These are phyloP conservation scores for Pteromalus puparum DNA, from an alignment of 1,140 invertebrate genomes.

Conservation along the genomic window DNA sequence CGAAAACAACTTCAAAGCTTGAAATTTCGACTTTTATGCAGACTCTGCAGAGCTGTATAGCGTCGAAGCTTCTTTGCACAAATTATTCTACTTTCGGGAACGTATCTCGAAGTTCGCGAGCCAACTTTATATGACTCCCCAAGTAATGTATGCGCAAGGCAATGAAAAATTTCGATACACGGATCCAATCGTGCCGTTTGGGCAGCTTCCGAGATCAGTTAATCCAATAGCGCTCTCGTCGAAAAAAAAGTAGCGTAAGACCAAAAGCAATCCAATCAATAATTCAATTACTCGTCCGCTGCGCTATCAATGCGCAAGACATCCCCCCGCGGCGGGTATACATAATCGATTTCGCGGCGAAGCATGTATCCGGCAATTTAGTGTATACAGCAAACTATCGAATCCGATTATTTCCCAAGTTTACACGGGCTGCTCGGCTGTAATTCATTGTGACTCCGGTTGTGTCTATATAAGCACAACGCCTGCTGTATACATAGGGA, in stretches of 20 bases:
- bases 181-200: not conserved
- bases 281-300: not conserved
- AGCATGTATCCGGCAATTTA: not conserved
- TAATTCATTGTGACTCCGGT: not conserved
- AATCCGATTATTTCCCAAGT: slow-evolving; percentile 43
- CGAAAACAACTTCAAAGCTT: not conserved
- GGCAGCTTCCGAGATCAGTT: too few species aligned
- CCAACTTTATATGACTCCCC: not conserved
- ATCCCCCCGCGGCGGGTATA: not conserved
- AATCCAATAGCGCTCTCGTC: too few species aligned
- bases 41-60: not conserved
- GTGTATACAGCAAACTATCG: not conserved
- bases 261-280: not conserved
- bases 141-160: not conserved
- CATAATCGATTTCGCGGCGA: not conserved
- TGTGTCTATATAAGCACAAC: not conserved
- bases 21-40: slow-evolving; percentile 2
- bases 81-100: not conserved
- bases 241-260: not conserved
- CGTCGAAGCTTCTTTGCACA: not conserved
- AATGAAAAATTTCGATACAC: not conserved
- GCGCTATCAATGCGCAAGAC: not conserved
- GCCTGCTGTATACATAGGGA: not conserved
- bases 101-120: not conserved
- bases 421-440: slow-evolving; percentile 6